phyloP scores from a whole-genome alignment of 2,888 invertebrate species.

The Lycocerus yunnanus region DNA sequence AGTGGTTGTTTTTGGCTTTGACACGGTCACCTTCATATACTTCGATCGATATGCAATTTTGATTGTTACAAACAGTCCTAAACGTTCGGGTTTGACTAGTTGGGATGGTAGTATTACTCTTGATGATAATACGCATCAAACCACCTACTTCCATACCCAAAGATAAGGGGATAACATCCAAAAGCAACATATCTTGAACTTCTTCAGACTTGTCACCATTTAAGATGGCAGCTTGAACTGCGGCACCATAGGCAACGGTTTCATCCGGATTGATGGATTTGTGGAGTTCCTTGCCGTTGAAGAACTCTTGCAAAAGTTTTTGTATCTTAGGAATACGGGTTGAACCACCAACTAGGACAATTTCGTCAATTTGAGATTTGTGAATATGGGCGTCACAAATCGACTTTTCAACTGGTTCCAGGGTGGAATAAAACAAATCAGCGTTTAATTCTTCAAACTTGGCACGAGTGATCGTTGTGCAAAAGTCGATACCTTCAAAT shows the following conservation, averaged over 20 bases:
- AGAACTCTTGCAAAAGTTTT: slow-evolving; percentile 87
- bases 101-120: slow-evolving; percentile 91
- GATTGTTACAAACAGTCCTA: slow-evolving; percentile 92
- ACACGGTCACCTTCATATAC: slow-evolving; percentile 88
- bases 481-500: slow-evolving; percentile 94
- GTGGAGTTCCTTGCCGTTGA: slow-evolving; percentile 85
- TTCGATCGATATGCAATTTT: slow-evolving; percentile 82
- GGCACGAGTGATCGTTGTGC: slow-evolving; percentile 92
- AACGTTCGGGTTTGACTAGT: slow-evolving; percentile 91
- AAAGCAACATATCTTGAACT: slow-evolving; percentile 60
- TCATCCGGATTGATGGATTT: slow-evolving; percentile 93
- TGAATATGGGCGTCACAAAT: slow-evolving; percentile 96
- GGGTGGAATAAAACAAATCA: slow-evolving; percentile 92
- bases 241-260: slow-evolving; percentile 91
- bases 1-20: slow-evolving; percentile 86
- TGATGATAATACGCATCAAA: slow-evolving; percentile 90
- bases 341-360: slow-evolving; percentile 88
- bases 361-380: slow-evolving; percentile 86
- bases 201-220: neutral
- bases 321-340: slow-evolving; percentile 94
- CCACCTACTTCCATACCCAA: slow-evolving; percentile 85
- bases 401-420: slow-evolving; percentile 97
- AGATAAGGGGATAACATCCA: slow-evolving; percentile 86
- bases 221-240: slow-evolving; percentile 91
- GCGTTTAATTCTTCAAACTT: slow-evolving; percentile 97